Conservation (phyloP, 2,888 invertebrate species). For the Didymodactylos carnosus region DNA sequence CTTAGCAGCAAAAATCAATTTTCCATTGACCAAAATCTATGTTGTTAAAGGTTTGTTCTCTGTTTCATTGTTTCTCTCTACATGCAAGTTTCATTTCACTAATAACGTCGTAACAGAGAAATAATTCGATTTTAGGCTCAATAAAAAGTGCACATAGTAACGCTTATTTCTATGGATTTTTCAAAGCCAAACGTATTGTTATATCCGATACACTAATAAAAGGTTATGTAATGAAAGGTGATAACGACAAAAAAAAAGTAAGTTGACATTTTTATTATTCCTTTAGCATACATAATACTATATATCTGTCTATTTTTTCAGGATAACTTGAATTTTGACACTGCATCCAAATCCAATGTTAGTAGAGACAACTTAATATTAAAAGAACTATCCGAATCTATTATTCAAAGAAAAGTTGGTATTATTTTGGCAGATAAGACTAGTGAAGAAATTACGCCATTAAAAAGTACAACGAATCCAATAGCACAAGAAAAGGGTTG, state of each 20-base stretch:
- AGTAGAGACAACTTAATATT: too few relatives aligned
- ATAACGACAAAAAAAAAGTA: too few relatives aligned
- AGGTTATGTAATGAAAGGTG: too few relatives aligned
- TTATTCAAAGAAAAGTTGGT: too few relatives aligned
- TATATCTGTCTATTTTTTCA: too few relatives aligned
- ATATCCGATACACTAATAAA: constrained; percentile 81
- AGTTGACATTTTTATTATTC: too few relatives aligned
- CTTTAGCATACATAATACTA: too few relatives aligned
- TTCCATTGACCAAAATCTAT: constrained; percentile 76
- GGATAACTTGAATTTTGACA: neutral
- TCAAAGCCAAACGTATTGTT: constrained; percentile 88
- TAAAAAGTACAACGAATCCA: too few relatives aligned
- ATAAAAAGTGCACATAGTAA: constrained; percentile 91
- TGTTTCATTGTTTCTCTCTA: neutral
- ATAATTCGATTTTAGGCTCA: constrained; percentile 40
- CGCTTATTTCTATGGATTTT: constrained; percentile 90
- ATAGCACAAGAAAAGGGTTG: constrained; percentile 12
- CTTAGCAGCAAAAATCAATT: constrained; percentile 61
- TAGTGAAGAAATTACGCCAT: too few relatives aligned
- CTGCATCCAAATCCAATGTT: neutral
- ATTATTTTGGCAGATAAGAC: too few relatives aligned
- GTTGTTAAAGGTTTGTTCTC: constrained; percentile 61
- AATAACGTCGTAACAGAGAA: too few relatives aligned
- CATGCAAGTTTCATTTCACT: neutral
- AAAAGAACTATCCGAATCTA: too few relatives aligned